Percentiles rank a stretch among this genome's conserved stretches.
These are phyloP conservation scores for Cirrhinus molitorella DNA, from an alignment of 2,797 vertebrate genomes.

Conservation along the genomic window DNA sequence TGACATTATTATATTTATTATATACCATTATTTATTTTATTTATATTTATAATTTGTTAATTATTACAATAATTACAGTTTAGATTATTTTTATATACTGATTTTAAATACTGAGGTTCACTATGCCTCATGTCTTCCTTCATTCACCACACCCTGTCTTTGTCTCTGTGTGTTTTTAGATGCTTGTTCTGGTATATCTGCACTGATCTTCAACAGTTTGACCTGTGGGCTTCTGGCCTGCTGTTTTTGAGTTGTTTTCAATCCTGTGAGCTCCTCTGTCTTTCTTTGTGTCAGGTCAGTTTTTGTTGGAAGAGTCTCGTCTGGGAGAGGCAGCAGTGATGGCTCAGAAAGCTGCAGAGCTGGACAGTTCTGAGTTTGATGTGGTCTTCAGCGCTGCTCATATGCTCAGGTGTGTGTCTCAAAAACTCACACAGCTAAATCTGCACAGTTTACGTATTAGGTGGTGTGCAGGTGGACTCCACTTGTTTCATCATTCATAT, in stretches of 20 bases:
- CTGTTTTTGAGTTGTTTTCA: constrained; percentile 1
- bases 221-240: not conserved
- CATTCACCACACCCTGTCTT: not conserved
- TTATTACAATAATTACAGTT: not conserved
- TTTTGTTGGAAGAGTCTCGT: constrained; percentile 92
- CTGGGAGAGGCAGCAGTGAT: constrained; percentile 91
- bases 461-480: not conserved
- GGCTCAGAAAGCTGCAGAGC: constrained; percentile 92
- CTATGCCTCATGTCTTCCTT: not conserved
- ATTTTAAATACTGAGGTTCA: not conserved
- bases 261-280: not conserved
- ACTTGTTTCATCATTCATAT: not conserved
- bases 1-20: not conserved
- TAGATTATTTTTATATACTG: not conserved
- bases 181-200: not conserved
- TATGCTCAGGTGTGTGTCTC: constrained; percentile 89
- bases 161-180: not conserved
- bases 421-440: not conserved
- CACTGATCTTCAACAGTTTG: not conserved
- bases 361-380: constrained; percentile 93
- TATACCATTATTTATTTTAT: not conserved
- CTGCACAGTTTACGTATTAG: not conserved
- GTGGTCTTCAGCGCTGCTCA: constrained; percentile 98
- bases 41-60: not conserved
- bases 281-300: constrained; percentile 85